Evolutionary conservation across 2,113 vertebrate species (phyloP), one percentile per base, ranked within the genome.

Genomic region (Neogale vison): DNA sequence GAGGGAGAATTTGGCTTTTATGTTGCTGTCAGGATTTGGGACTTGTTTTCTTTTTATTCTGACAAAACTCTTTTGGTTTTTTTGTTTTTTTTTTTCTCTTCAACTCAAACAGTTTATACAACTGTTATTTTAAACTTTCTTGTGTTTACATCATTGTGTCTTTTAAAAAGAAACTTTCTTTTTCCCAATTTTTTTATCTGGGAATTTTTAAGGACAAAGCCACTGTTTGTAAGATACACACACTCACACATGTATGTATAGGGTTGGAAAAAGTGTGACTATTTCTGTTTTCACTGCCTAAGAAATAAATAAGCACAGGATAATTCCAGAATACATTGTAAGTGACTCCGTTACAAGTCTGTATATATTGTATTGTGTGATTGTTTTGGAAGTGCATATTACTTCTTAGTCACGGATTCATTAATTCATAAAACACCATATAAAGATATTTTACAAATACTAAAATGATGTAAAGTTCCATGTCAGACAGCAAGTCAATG

Each of bases 11-110:
- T 98, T 96, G 98, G 88, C 95, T 98, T 99, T 99, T 98, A 97
- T 98, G 97, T 97, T 96, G 93, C 98, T 98, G 98, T 98, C 98
- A 99, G 95, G 96, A 95, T 90, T 98, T 95, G 74, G 95, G 97
- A 96, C 98, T 98, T 99, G 98, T 98, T 98, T 99, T 98, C 97
- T 98, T 98, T 98, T 96, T 81, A 80, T 98, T 98, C 98, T 98
- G 98, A 98, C 90, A 98, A 97, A 98, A 97, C 93, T 98, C 98
- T 98, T 97, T 98, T 95, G 97, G 98, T 74, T 50, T 52, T 88
- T 92, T n/a, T n/a, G n/a, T n/a, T 93, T 95, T 74, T 36, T 65
- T 94, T 97, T 74, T 98, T 97, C 77, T 96, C 83, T 92, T 97
- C 97, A 97, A 97, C 94, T 96, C 98, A 96, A 90, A 91, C 95